Percentiles rank a stretch among this genome's conserved stretches.
These are phyloP conservation scores for Pygoscelis adeliae DNA, from an alignment of 2,113 vertebrate genomes.

Conservation along the genomic window DNA sequence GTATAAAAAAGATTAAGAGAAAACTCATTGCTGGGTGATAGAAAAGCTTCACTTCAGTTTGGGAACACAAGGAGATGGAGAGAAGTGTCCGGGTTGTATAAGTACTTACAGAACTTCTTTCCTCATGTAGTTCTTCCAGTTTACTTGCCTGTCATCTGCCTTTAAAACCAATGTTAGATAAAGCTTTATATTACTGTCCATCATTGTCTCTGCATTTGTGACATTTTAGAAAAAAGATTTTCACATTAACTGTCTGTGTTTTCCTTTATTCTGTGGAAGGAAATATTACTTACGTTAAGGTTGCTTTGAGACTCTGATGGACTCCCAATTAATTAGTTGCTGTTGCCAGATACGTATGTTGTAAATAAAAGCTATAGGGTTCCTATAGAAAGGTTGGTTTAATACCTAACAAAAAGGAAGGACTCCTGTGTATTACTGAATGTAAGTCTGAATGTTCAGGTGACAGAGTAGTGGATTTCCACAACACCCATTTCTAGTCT, in stretches of 20 bases:
- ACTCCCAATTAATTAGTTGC: conserved; percentile 30
- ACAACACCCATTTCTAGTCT: neutral
- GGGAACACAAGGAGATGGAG: neutral
- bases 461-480: neutral
- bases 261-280: conserved; percentile 33
- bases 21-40: neutral
- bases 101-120: neutral
- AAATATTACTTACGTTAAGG: neutral
- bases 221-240: conserved; percentile 27
- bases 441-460: neutral
- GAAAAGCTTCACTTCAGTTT: neutral
- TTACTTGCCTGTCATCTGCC: neutral
- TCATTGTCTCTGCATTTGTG: neutral
- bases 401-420: neutral
- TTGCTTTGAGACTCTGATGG: conserved; percentile 1
- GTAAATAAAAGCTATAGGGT: conserved; percentile 13
- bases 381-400: neutral
- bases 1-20: neutral
- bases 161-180: neutral
- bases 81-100: neutral
- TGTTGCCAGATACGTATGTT: neutral
- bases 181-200: neutral
- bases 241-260: conserved; percentile 8
- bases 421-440: neutral
- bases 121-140: neutral